Evolutionary conservation across 2,113 vertebrate genomes (phyloP).

Genomic region (Triplophysa siluroides): DNA sequence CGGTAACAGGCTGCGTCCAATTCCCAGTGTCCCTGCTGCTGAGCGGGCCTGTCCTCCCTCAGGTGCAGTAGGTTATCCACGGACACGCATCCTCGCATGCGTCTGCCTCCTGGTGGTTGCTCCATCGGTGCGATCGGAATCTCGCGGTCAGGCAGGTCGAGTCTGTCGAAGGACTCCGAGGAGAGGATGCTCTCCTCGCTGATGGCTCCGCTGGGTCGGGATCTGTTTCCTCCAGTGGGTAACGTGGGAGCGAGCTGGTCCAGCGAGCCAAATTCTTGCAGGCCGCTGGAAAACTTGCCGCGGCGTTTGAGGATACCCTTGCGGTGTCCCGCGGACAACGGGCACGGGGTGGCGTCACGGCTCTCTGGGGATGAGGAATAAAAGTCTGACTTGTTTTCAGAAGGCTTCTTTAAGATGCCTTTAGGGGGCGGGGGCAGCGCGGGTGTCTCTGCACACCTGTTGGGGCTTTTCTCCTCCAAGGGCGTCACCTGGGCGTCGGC

Average conservation of each 20-base stretch:
- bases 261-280: conserved; percentile 74
- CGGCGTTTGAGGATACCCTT: conserved; percentile 92
- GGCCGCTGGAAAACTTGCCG: conserved; percentile 80
- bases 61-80: conserved; percentile 85
- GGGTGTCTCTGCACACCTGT: not conserved
- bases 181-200: conserved; percentile 97
- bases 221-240: conserved; percentile 37
- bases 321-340: conserved; percentile 56
- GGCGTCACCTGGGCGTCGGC: conserved; percentile 45
- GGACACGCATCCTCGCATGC: conserved; percentile 83
- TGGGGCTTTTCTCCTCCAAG: conserved; percentile 53
- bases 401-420: conserved; percentile 90
- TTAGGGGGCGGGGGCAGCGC: conserved; percentile 78
- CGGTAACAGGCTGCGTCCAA: conserved; percentile 69
- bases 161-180: conserved; percentile 91
- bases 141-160: conserved; percentile 82
- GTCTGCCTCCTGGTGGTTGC: conserved; percentile 35
- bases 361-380: conserved; percentile 87
- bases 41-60: conserved; percentile 59
- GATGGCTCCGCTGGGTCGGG: conserved; percentile 74
- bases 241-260: conserved; percentile 70
- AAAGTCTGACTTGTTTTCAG: conserved; percentile 85
- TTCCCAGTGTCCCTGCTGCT: conserved; percentile 4
- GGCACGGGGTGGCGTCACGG: conserved; percentile 70
- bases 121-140: conserved; percentile 24